Conservation (phyloP, 2,797 vertebrate species). For the Syndactyla subalaris region DNA sequence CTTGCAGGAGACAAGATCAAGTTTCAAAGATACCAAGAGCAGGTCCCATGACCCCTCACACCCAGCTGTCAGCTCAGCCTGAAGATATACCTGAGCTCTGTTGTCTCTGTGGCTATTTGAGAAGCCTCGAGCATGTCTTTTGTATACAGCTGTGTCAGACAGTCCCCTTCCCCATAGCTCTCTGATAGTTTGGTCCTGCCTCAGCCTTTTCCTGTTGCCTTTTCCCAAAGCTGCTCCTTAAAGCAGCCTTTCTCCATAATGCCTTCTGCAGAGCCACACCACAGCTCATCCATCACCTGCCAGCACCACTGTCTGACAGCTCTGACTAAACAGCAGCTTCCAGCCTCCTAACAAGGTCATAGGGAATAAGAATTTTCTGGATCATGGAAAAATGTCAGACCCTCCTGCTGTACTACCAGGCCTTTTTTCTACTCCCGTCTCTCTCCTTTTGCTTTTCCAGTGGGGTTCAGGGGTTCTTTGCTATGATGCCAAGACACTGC, state of each 20-base stretch:
- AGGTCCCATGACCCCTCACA: too few species aligned
- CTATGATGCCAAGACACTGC: neutral
- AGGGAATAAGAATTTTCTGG: neutral
- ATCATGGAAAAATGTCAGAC: neutral
- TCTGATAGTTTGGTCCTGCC: neutral
- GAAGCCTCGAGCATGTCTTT: neutral
- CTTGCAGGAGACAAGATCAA: neutral
- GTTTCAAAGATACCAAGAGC: neutral
- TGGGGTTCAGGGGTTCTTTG: neutral
- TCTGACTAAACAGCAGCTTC: slow-evolving; percentile 18
- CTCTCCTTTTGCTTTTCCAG: neutral
- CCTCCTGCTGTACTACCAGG: neutral
- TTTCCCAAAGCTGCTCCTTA: neutral
- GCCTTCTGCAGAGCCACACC: neutral
- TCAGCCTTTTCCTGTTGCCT: neutral
- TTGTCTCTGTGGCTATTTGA: neutral
- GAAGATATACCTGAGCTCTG: neutral
- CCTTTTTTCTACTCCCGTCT: neutral
- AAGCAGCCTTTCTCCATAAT: neutral
- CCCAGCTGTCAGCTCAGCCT: neutral
- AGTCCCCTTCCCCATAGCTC: neutral
- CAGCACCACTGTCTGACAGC: neutral
- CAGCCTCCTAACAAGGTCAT: neutral
- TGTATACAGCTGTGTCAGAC: neutral
- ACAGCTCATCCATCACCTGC: slow-evolving; percentile 13